These are phyloP conservation scores for Melopsittacus undulatus DNA, from an alignment of 2,797 vertebrate species.

Conservation along the genomic window DNA sequence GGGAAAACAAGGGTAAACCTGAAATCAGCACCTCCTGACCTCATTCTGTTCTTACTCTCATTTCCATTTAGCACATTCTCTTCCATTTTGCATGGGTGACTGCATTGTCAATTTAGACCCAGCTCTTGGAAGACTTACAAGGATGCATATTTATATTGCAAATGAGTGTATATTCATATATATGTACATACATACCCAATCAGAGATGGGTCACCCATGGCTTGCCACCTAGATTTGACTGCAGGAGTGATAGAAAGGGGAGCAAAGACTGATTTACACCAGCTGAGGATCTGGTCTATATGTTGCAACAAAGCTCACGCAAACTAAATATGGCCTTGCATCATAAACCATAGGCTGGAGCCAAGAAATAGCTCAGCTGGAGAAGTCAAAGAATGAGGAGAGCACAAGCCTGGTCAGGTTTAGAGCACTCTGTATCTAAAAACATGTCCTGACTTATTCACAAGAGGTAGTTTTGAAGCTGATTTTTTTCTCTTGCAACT, in stretches of 20 bases:
- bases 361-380: conserved; percentile 37
- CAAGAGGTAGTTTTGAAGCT: conserved; percentile 33
- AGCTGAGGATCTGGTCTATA: background rate
- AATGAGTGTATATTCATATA: accelerated
- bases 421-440: background rate
- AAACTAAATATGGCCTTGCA: conserved; percentile 2
- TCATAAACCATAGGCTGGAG: conserved; percentile 14
- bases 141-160: background rate
- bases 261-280: background rate
- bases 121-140: background rate
- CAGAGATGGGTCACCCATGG: background rate
- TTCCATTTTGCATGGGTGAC: background rate
- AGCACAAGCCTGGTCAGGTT: conserved; percentile 58
- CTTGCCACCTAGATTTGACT: background rate
- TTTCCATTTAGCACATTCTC: background rate
- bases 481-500: conserved; percentile 2
- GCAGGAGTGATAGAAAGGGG: background rate
- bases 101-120: background rate
- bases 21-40: background rate
- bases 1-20: background rate
- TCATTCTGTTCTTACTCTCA: background rate
- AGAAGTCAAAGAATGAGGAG: conserved; percentile 12
- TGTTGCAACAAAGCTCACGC: background rate
- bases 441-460: conserved; percentile 41
- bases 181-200: background rate